Percentiles rank a stretch among this genome's conserved stretches.
Conservation (phyloP, 1,140 invertebrate species). For the Trachelipus rathkii region DNA sequence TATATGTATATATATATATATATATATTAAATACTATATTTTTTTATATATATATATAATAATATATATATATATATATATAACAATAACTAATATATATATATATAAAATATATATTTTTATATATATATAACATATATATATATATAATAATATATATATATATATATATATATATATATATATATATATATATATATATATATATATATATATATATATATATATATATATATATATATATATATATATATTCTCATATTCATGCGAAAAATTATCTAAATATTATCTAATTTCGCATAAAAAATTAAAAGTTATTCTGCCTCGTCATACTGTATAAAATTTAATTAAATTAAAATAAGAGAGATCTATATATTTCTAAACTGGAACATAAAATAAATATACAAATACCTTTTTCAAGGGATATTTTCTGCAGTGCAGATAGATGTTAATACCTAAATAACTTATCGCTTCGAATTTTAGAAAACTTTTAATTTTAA, state of each 20-base stretch:
- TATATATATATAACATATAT: constrained; percentile 7
- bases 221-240: neutral
- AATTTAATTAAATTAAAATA: no score
- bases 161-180: constrained; percentile 4
- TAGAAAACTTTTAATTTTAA: no score
- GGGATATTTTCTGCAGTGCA: no score
- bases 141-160: neutral
- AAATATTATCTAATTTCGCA: no score
- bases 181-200: constrained; percentile 1
- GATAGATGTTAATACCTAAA: no score
- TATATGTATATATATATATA: neutral
- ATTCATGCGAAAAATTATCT: neutral
- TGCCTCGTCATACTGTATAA: no score
- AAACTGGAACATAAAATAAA: no score
- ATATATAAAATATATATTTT: neutral
- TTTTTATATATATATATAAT: neutral
- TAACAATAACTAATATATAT: no score
- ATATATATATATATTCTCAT: neutral
- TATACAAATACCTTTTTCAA: no score
- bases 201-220: neutral
- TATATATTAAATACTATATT: neutral
- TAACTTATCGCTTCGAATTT: no score
- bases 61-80: neutral
- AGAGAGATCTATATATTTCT: no score
- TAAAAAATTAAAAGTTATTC: no score